Percentiles rank a stretch among this genome's conserved stretches.
phyloP scores from a whole-genome alignment of 2,113 vertebrate species.

The Eupsittula cactorum region DNA sequence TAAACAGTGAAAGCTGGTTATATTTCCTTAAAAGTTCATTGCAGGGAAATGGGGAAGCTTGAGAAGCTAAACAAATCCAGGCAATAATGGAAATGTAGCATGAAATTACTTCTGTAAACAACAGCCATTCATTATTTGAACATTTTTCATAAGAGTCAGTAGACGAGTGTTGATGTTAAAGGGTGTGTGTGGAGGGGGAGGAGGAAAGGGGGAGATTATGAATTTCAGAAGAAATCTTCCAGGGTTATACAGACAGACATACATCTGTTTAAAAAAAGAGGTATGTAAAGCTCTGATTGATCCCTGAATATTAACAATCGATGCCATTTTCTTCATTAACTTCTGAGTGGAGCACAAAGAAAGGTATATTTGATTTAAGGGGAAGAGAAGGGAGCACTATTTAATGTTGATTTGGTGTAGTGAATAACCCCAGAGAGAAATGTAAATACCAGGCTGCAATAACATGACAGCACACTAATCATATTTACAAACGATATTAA shows the following conservation, averaged over 20 bases:
- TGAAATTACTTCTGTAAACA: slow-evolving; percentile 99
- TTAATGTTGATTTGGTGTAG: slow-evolving; percentile 91
- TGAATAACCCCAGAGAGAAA: slow-evolving; percentile 96
- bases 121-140: slow-evolving; percentile 93
- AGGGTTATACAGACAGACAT: slow-evolving; percentile 77
- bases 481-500: slow-evolving; percentile 99
- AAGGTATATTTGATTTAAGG: slow-evolving; percentile 81
- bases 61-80: slow-evolving; percentile 93
- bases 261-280: slow-evolving; percentile 77
- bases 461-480: slow-evolving; percentile 99
- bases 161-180: slow-evolving; percentile 66
- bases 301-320: slow-evolving; percentile 91
- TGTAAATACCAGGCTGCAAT: slow-evolving; percentile 98
- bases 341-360: slow-evolving; percentile 80
- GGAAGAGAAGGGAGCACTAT: slow-evolving; percentile 83
- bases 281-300: slow-evolving; percentile 87
- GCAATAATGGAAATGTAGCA: slow-evolving; percentile 99
- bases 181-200: slow-evolving; percentile 67
- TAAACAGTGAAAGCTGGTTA: slow-evolving; percentile 76
- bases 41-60: slow-evolving; percentile 85
- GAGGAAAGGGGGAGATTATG: slow-evolving; percentile 22
- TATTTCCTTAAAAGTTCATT: slow-evolving; percentile 88
- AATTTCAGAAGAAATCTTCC: slow-evolving; percentile 71
- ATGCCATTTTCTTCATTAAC: slow-evolving; percentile 91
- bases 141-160: slow-evolving; percentile 88